These are phyloP conservation scores for Bombylius discolor DNA, from an alignment of 2,888 invertebrate genomes.

Conservation along the genomic window DNA sequence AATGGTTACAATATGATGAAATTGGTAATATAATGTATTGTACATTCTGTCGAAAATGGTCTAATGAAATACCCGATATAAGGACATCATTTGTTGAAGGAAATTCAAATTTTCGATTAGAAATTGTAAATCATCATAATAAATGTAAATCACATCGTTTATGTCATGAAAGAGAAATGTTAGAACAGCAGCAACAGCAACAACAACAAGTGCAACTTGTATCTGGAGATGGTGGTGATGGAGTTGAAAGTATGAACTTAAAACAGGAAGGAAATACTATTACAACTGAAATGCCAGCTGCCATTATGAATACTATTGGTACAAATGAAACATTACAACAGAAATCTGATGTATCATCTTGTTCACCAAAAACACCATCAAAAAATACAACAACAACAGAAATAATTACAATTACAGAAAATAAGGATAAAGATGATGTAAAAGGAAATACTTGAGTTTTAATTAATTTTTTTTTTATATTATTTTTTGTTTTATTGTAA, in stretches of 20 bases:
- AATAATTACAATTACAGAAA: neutral
- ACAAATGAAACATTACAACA: no score
- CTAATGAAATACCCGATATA: slow-evolving; percentile 52
- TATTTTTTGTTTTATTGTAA: no score
- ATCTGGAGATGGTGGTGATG: neutral
- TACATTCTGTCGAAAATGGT: slow-evolving; percentile 61
- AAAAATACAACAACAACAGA: neutral
- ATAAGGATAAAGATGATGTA: neutral
- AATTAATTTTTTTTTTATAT: no score
- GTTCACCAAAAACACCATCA: neutral
- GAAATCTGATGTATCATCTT: neutral
- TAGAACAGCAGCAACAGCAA: slow-evolving; percentile 18
- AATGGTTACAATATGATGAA: slow-evolving; percentile 62
- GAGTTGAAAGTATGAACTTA: neutral
- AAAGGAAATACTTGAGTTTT: slow-evolving; percentile 4
- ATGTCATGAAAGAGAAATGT: slow-evolving; percentile 43
- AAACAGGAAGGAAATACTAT: neutral
- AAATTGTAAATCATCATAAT: slow-evolving; percentile 67
- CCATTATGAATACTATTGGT: neutral
- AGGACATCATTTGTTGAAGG: slow-evolving; percentile 70
- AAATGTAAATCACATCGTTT: slow-evolving; percentile 64
- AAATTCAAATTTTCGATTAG: slow-evolving; percentile 60
- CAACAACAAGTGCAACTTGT: neutral
- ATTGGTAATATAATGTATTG: slow-evolving; percentile 57
- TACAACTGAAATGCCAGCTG: neutral